phyloP scores from a whole-genome alignment of 2,888 invertebrate genomes.

The Boloria selene region DNA sequence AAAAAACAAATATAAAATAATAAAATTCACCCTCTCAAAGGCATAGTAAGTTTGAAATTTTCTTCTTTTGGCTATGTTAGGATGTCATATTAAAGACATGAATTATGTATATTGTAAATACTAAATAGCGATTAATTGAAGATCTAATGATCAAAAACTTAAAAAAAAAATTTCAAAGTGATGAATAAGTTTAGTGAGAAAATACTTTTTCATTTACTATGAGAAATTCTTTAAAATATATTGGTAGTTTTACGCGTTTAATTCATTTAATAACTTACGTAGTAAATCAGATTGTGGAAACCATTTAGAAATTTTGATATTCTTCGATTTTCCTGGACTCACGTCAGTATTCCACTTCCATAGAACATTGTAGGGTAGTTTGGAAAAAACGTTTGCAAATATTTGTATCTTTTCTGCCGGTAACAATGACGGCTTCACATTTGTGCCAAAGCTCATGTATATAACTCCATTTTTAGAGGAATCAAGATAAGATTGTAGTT shows the following conservation, averaged over 20 bases:
- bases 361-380: slow-evolving; percentile 55
- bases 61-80: no score
- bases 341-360: slow-evolving; percentile 58
- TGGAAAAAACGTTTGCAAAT: slow-evolving; percentile 51
- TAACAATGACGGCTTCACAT: slow-evolving; percentile 51
- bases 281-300: slow-evolving; percentile 48
- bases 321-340: slow-evolving; percentile 48
- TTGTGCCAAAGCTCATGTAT: slow-evolving; percentile 62
- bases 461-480: slow-evolving; percentile 54
- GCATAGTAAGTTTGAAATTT: no score
- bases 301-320: slow-evolving; percentile 56
- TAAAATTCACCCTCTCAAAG: neutral
- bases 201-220: no score
- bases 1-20: neutral
- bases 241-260: neutral
- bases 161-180: no score
- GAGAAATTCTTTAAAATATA: no score
- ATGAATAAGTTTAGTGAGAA: no score
- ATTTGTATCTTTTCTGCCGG: slow-evolving; percentile 42
- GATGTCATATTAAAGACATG: no score
- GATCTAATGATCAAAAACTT: no score
- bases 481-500: slow-evolving; percentile 44
- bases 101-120: no score
- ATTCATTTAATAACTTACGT: slow-evolving; percentile 16
- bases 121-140: no score